phyloP scores from a whole-genome alignment of 2,113 vertebrate genomes.

The Addax nasomaculatus region DNA sequence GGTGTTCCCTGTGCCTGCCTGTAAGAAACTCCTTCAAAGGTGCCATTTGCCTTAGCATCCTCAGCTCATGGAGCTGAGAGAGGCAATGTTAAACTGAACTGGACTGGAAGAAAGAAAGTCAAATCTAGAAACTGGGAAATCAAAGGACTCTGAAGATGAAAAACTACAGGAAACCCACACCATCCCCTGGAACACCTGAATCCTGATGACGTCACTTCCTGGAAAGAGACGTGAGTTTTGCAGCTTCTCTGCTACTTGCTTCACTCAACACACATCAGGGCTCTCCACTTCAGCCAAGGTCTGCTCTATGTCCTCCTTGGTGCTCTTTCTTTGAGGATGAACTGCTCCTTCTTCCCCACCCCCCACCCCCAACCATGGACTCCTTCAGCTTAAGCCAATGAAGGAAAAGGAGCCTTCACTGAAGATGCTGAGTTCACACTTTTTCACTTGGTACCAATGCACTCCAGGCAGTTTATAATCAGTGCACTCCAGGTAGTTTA shows the following conservation, averaged over 20 bases:
- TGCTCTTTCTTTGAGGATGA: background rate
- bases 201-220: background rate
- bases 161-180: background rate
- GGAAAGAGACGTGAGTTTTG: background rate
- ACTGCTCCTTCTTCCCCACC: too few relatives aligned
- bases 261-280: background rate
- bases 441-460: background rate
- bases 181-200: background rate
- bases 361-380: fast-evolving
- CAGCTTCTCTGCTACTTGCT: background rate
- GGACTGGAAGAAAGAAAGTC: background rate
- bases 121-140: background rate
- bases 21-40: background rate
- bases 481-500: too few relatives aligned
- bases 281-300: too few relatives aligned
- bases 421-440: background rate
- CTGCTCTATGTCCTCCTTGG: background rate
- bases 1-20: fast-evolving
- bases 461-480: background rate
- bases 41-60: background rate
- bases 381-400: background rate
- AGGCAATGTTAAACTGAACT: background rate
- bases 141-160: background rate
- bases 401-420: background rate
- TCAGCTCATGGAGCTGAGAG: background rate